Conservation (phyloP, 2,888 invertebrate species). For the Dexiosoma caninum region DNA sequence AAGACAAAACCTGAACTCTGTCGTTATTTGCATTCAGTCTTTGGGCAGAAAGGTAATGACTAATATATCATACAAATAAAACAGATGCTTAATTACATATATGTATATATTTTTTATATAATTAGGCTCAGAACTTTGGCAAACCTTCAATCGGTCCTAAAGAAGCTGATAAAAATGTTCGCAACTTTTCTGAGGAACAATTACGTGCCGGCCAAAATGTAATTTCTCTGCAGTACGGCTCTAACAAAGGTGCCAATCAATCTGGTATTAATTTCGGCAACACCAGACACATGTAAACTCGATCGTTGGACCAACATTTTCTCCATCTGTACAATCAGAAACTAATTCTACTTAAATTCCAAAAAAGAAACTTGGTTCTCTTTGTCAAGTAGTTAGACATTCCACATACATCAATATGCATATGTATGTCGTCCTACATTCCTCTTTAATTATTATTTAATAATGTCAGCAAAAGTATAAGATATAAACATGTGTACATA, state of each 20-base stretch:
- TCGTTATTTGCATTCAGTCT: conserved; percentile 95
- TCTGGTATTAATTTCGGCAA: conserved; percentile 98
- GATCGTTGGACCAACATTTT: neutral
- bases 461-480: conserved; percentile 31
- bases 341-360: conserved; percentile 48
- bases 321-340: conserved; percentile 39
- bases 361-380: conserved; percentile 65
- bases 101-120: neutral
- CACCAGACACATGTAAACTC: conserved; percentile 95
- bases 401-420: too few species aligned
- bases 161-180: conserved; percentile 96
- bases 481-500: neutral
- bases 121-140: conserved; percentile 87
- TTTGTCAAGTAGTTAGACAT: conserved; percentile 54
- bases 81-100: neutral
- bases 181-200: conserved; percentile 96
- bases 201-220: conserved; percentile 94
- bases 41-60: conserved; percentile 91
- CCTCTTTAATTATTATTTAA: conserved; percentile 49
- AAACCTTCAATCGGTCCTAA: conserved; percentile 96
- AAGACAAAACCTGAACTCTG: conserved; percentile 95
- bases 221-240: conserved; percentile 96
- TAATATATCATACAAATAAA: conserved; percentile 4
- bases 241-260: conserved; percentile 98
- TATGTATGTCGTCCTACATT: conserved; percentile 48